Conservation (phyloP, 2,888 invertebrate genomes). For the Rhogogaster chlorosoma region DNA sequence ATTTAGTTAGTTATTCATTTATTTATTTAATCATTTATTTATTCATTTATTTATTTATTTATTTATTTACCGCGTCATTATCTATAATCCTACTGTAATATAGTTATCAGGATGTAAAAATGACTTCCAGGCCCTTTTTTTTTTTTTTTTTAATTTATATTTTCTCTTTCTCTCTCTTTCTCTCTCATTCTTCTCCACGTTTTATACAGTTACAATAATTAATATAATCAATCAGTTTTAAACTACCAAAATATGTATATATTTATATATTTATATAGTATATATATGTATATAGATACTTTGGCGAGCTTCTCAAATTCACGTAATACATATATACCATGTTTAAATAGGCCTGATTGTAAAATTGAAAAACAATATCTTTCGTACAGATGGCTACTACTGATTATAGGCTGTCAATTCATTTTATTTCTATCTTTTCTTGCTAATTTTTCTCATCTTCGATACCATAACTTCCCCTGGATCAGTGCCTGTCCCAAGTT, state of each 20-base stretch:
- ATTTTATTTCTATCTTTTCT: background rate
- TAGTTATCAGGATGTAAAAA: conserved; percentile 30
- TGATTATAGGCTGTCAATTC: background rate
- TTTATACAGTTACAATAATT: conserved; percentile 3
- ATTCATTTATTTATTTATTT: conserved; percentile 1
- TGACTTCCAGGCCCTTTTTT: conserved; percentile 33
- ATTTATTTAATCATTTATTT: background rate
- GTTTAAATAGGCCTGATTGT: background rate
- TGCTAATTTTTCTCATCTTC: background rate
- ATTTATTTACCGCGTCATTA: background rate
- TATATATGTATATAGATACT: background rate
- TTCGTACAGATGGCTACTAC: background rate
- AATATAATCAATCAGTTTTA: conserved; percentile 14
- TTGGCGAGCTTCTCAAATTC: background rate
- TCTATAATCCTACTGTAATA: background rate
- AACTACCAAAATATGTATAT: background rate
- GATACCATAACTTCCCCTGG: background rate
- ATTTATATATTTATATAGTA: background rate
- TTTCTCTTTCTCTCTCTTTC: background rate
- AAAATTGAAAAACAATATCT: background rate
- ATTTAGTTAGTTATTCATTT: background rate
- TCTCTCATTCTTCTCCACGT: background rate
- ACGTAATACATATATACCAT: background rate
- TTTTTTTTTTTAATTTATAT: background rate
- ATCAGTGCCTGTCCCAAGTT: no score